Evolutionary conservation across 1,140 invertebrate genomes (phyloP).

Genomic region (Drosophila nannoptera): DNA sequence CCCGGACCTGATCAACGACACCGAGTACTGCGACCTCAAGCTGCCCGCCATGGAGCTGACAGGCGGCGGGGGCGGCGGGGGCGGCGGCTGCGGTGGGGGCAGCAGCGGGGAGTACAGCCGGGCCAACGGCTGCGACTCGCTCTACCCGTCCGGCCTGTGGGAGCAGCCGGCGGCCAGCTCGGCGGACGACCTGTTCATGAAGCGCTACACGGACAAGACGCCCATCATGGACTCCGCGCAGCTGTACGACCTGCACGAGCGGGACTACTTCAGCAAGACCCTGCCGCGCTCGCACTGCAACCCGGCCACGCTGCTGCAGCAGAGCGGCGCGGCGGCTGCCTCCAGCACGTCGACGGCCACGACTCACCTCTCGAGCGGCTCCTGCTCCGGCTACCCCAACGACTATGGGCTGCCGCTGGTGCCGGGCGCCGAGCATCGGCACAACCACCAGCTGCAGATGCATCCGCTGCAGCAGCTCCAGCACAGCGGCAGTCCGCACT

Average conservation of each 20-base stretch:
- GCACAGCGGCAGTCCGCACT: slow-evolving; percentile 64
- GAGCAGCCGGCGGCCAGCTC: slow-evolving; percentile 75
- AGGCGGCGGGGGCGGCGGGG: slow-evolving; percentile 20
- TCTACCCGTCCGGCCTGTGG: slow-evolving; percentile 87
- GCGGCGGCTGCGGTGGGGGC: slow-evolving; percentile 27
- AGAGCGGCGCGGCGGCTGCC: slow-evolving; percentile 30
- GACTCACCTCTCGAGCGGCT: slow-evolving; percentile 65
- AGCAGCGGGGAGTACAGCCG: slow-evolving; percentile 85
- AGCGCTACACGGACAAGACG: slow-evolving; percentile 85
- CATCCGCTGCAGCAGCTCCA: slow-evolving; percentile 69
- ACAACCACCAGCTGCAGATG: slow-evolving; percentile 74
- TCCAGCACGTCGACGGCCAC: slow-evolving; percentile 71
- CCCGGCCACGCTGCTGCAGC: slow-evolving; percentile 23
- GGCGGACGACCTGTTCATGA: slow-evolving; percentile 80
- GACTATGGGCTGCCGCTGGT: slow-evolving; percentile 89
- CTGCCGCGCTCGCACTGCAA: slow-evolving; percentile 79
- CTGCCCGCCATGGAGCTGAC: slow-evolving; percentile 46
- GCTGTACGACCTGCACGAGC: slow-evolving; percentile 76
- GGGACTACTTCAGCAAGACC: slow-evolving; percentile 81
- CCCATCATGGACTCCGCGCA: slow-evolving; percentile 83
- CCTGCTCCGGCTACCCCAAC: slow-evolving; percentile 82
- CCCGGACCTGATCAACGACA: slow-evolving; percentile 90
- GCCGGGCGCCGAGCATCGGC: slow-evolving; percentile 78
- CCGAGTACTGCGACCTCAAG: slow-evolving; percentile 79
- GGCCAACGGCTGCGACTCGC: slow-evolving; percentile 83